Evolutionary conservation across 2,888 invertebrate genomes (phyloP), one percentile per base, ranked within the genome.

Genomic region (Pseudeuparius sepicola): DNA sequence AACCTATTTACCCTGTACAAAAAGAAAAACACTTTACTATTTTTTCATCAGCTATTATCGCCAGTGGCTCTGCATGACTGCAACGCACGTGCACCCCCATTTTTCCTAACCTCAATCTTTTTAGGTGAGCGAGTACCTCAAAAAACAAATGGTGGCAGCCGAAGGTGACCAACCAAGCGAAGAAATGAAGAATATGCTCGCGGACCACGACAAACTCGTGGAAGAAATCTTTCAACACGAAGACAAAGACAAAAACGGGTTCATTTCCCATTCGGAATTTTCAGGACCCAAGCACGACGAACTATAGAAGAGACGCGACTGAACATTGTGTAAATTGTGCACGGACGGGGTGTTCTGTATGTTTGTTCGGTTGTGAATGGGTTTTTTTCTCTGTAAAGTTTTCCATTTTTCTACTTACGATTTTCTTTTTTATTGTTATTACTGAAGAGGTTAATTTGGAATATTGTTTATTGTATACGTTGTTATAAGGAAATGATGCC

Each of bases 271-370:
- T 65, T 86, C 85, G 30, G 94, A 96, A 65, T 96, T 96, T 70
- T 90, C 89, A 14, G 94, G 93, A 3, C 93, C 94, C 10, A 94
- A 96, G 61, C 94, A 94, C 63, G 96, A 96, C 61, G 96, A 94
- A 66, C 79, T 96, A 60, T 94, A 83, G 54, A 34, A 34, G 14
- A 6, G n/a, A 20, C 20, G n/a, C n/a, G n/a, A n/a, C n/a, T n/a
- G n/a, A n/a, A n/a, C n/a, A n/a, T n/a, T n/a, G n/a, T n/a, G n/a
- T n/a, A n/a, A n/a, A n/a, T n/a, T n/a, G n/a, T n/a, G n/a, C n/a
- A n/a, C n/a, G n/a, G n/a, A n/a, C n/a, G n/a, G n/a, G n/a, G n/a
- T n/a, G n/a, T n/a, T n/a, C n/a, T n/a, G n/a, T n/a, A n/a, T n/a
- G n/a, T n/a, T 38, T 35, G 34, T 16, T 31, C 26, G 13, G 24